These are phyloP conservation scores for Callithrix jacchus DNA, from an alignment of 2,113 vertebrate genomes.

Conservation along the genomic window DNA sequence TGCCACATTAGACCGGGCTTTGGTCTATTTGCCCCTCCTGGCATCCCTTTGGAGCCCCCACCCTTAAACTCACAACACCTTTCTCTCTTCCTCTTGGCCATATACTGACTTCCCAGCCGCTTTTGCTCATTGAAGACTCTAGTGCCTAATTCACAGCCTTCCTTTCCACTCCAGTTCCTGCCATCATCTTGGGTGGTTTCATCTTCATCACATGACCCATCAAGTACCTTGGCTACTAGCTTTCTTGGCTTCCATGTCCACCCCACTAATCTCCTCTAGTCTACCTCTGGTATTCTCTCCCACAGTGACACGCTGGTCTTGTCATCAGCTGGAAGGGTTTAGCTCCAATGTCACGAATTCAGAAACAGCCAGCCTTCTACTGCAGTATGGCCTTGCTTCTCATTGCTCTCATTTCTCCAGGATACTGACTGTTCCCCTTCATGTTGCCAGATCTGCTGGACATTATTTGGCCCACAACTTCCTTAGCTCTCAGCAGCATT, in stretches of 20 bases:
- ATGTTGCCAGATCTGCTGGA: not conserved
- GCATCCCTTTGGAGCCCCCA: not conserved
- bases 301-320: not conserved
- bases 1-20: not conserved
- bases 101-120: not conserved
- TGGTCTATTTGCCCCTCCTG: not conserved
- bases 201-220: fast-evolving
- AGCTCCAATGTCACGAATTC: not conserved
- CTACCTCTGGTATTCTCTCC: not conserved
- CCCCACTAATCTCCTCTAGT: too few relatives aligned
- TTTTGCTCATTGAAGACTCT: not conserved
- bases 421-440: not conserved
- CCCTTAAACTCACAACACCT: not conserved
- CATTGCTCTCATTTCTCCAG: not conserved
- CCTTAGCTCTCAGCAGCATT: not conserved
- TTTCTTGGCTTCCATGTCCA: not conserved
- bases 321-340: not conserved
- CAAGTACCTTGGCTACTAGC: not conserved
- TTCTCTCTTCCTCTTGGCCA: not conserved
- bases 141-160: not conserved
- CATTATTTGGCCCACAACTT: fast-evolving
- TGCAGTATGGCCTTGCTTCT: not conserved
- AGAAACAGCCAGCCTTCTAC: not conserved
- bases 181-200: not conserved
- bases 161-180: not conserved